Percentiles rank a stretch among this genome's conserved stretches.
phyloP scores from a whole-genome alignment of 2,113 vertebrate species.

The Pluvialis apricaria region DNA sequence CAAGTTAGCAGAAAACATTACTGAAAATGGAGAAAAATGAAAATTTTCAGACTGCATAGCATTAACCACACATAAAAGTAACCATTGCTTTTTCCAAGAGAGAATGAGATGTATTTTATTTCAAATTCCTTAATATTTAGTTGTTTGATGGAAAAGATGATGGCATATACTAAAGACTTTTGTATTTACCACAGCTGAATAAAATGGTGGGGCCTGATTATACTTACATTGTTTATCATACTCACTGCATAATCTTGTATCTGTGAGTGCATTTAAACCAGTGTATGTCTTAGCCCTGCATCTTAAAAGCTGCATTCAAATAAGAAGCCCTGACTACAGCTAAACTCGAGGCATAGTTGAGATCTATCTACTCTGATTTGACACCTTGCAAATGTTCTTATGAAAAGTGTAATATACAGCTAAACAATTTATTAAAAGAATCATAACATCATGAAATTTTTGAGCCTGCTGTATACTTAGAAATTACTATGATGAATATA shows the following conservation, averaged over 20 bases:
- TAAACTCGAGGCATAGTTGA: background rate
- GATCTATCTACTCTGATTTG: background rate
- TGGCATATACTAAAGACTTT: background rate
- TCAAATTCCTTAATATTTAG: background rate
- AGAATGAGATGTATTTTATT: background rate
- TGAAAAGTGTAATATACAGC: background rate
- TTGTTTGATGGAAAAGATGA: background rate
- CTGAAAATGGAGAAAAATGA: background rate
- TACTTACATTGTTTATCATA: background rate
- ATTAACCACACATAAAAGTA: background rate
- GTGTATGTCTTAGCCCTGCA: background rate
- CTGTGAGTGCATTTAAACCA: background rate
- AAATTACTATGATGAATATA: background rate
- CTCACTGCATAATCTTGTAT: background rate
- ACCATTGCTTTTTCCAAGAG: background rate
- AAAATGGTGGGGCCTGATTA: background rate
- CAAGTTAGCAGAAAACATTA: constrained; percentile 2
- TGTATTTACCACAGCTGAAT: background rate
- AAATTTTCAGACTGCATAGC: background rate
- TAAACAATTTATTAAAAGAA: background rate
- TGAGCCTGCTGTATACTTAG: background rate
- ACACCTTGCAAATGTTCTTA: background rate
- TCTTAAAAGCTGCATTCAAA: background rate
- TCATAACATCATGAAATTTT: background rate
- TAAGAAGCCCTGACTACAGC: background rate